Base-by-base conservation (phyloP, 2,113 vertebrate genomes). In the Perccottus glenii region DNA sequence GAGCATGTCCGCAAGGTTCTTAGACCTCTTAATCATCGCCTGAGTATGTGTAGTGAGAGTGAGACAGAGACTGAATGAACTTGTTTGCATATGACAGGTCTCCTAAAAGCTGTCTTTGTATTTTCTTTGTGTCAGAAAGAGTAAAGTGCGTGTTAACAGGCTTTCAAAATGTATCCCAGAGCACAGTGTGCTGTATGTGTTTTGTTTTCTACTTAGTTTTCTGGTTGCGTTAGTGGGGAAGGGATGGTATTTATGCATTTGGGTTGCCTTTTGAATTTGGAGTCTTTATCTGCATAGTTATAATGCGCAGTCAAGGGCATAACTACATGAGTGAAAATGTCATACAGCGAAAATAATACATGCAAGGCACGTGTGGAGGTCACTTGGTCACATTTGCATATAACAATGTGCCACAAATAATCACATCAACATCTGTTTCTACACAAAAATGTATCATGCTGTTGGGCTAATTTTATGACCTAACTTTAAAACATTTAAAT, bases 11-110 rank as follows among this genome's bases (percentile, higher is more conserved):
- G 49, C 67, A 76, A 81, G 84, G 73, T 75, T 81, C 72, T 75
- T 68, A 57, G 73, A 82, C 65, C 74, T 85, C 86, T 83, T 90
- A 88, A 86, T 91, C 86, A 90, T 86, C 69, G 3, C 48, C 32
- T 70, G 70, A 79, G 56, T 43, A 72, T 66, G 14, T 44, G 75
- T 59, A 52, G 61, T 79, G 84, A 76, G 43, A 83, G 52, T 5
- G 63, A 87, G 77, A 65, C 75, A 49, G 63, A 42, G 46, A 71
- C 78, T 85, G 88, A 88, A 84, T 87, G 83, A 71, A 49, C 80
- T 70, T 80, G 66, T 84, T 82, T 85, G 71, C 76, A 70, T 75
- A 81, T 58, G 75, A 83, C 86, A 83, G 74, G 43, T 53, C 67
- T 77, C 66, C 76, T 52, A 83, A 87, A 86, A 84, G 74, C 82